phyloP scores from a whole-genome alignment of 2,888 invertebrate species.

The Dugesia japonica region DNA sequence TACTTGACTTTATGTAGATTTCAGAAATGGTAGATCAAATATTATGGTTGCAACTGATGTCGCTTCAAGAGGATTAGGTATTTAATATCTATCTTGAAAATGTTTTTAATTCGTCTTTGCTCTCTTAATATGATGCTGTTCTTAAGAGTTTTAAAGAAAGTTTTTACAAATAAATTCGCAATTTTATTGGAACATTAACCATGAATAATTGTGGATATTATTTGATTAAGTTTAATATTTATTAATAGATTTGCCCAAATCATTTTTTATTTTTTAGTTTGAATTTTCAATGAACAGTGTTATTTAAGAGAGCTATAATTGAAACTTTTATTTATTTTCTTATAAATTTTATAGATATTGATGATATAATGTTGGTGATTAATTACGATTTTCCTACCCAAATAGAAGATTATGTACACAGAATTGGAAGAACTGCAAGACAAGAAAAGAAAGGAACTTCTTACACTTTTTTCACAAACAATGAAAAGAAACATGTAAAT shows the following conservation, averaged over 20 bases:
- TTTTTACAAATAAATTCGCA: neutral
- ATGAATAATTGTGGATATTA: no score
- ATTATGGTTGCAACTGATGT: conserved; percentile 7
- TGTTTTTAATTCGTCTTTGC: neutral
- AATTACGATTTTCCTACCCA: conserved; percentile 93
- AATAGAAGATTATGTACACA: conserved; percentile 90
- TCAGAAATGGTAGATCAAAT: conserved; percentile 20
- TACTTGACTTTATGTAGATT: neutral
- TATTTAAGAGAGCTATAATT: neutral
- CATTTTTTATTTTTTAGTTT: no score
- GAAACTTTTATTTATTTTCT: neutral
- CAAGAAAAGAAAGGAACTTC: conserved; percentile 81
- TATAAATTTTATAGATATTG: conserved; percentile 60
- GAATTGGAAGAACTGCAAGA: conserved; percentile 83
- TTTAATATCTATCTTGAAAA: conserved; percentile 11
- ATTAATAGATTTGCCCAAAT: no score
- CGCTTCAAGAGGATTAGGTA: conserved; percentile 20
- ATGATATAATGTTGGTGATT: conserved; percentile 89
- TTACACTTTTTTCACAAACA: conserved; percentile 74
- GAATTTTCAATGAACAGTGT: neutral
- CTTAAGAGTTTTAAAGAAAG: neutral
- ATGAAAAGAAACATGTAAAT: neutral
- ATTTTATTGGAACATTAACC: no score
- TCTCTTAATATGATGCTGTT: conserved; percentile 16
- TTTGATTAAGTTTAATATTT: no score